Base-by-base conservation (phyloP, 1,140 invertebrate genomes). In the Drosophila varians region DNA sequence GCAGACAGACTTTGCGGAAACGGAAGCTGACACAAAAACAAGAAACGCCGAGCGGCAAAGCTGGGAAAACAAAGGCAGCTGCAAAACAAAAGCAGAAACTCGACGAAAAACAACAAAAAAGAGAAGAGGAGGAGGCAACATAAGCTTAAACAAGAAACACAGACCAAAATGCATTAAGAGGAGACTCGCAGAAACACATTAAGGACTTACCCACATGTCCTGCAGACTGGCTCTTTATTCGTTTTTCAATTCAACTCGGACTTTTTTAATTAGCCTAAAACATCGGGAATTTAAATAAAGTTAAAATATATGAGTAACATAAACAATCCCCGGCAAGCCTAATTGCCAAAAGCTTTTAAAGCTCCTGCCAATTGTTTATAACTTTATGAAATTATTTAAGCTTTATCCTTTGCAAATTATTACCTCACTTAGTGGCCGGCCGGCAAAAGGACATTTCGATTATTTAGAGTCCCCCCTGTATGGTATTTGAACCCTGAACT, bases 1-100 rank as follows among this genome's bases (percentile, higher is more conserved):
- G 12, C 25, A 43, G 28, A 43, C 43, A 68, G 56, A 56, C 26
- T 47, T 36, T 57, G 53, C 75, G 75, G 80, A 86, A 84, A 79
- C 80, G 79, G 79, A 86, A 84, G 79, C 71, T 73, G 79, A 46
- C 60, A 57, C 28, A 80, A 68, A 23, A 80, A 68, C 77, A 77
- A 46, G 57, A 36, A 65, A 26, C 58, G 64, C 14, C 52, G 48
- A 47, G 65, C 68, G 58, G 42, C 53, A 74, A 48, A 62, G 28
- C 46, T 56, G 62, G 58, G 54, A 60, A 84, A 84, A 84, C 79
- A 83, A 84, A 62, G 46, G 54, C 28, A 86, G 54, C 75, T 72
- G 77, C 65, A 49, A 72, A 82, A 80, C 74, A 83, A 78, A 74
- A 80, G 55, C 43, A 57, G 26, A 76, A 57, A 47, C 53, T 53